A percentile compares a stretch with the other conserved stretches of the same genome.
Evolutionary conservation across 1,140 invertebrate genomes (phyloP).

Genomic region (Drosophila guanche): DNA sequence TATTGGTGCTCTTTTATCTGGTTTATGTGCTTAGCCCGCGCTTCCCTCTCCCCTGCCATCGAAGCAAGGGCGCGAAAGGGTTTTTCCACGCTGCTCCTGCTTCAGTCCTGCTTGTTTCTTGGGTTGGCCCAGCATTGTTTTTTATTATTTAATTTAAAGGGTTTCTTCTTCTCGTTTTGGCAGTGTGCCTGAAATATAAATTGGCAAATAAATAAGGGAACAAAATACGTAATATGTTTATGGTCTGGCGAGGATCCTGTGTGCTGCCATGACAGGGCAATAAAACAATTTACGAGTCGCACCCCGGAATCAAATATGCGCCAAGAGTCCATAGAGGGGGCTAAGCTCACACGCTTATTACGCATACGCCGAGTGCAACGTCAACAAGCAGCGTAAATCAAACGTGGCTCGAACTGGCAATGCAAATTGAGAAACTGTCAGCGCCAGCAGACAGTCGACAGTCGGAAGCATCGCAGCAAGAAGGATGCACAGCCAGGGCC

Average conservation of each 20-base stretch:
- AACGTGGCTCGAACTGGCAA: constrained; percentile 51
- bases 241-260: constrained; percentile 23
- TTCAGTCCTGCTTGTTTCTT: no score
- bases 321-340: neutral
- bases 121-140: constrained; percentile 38
- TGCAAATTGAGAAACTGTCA: constrained; percentile 78
- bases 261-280: constrained; percentile 32
- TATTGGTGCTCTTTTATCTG: constrained; percentile 37
- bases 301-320: constrained; percentile 6
- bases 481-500: constrained; percentile 37
- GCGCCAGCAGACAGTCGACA: constrained; percentile 1
- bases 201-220: constrained; percentile 49
- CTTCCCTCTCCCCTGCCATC: neutral
- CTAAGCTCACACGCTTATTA: constrained; percentile 59
- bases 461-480: neutral
- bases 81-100: neutral
- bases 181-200: constrained; percentile 55
- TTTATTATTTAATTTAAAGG: constrained; percentile 67
- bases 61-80: constrained; percentile 27
- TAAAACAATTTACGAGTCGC: constrained; percentile 52
- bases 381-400: constrained; percentile 66
- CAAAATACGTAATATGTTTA: constrained; percentile 47
- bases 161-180: constrained; percentile 3
- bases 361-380: constrained; percentile 67
- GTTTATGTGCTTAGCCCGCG: constrained; percentile 29